Percentiles rank a stretch among this genome's conserved stretches.
Evolutionary conservation across 2,113 vertebrate genomes (phyloP).

Genomic region (Tupaia tana): DNA sequence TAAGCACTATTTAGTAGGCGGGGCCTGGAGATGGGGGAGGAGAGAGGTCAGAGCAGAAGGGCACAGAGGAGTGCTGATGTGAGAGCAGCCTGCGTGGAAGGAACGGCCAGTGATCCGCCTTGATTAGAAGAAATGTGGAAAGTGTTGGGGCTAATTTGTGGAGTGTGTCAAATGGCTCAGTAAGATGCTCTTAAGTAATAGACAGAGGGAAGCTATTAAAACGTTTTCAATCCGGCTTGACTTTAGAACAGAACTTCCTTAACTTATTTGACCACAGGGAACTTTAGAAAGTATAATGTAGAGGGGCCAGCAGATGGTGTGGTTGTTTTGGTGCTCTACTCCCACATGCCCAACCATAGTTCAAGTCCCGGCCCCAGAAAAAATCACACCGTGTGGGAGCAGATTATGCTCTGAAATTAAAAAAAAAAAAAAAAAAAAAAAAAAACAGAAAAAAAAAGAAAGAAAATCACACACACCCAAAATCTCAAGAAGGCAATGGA

Average conservation of each 20-base stretch:
- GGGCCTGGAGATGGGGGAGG: neutral
- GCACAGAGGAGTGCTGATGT: neutral
- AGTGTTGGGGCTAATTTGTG: neutral
- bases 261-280: neutral
- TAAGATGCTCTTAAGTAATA: conserved; percentile 14
- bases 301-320: too few species aligned
- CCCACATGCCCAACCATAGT: too few species aligned
- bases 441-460: too few species aligned
- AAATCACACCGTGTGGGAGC: too few species aligned
- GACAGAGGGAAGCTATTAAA: neutral
- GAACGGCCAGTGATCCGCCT: neutral
- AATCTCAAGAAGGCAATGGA: too few species aligned
- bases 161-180: neutral
- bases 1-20: neutral
- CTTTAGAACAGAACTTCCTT: neutral
- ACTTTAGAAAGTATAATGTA: neutral
- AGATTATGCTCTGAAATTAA: too few species aligned
- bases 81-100: too few species aligned
- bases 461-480: too few species aligned
- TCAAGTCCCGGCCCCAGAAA: too few species aligned
- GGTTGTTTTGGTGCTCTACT: too few species aligned
- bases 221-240: neutral
- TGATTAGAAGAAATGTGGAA: neutral
- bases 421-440: too few species aligned
- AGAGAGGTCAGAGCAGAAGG: neutral